phyloP scores from a whole-genome alignment of 2,888 invertebrate genomes.

The Oegoconia quadripuncta region DNA sequence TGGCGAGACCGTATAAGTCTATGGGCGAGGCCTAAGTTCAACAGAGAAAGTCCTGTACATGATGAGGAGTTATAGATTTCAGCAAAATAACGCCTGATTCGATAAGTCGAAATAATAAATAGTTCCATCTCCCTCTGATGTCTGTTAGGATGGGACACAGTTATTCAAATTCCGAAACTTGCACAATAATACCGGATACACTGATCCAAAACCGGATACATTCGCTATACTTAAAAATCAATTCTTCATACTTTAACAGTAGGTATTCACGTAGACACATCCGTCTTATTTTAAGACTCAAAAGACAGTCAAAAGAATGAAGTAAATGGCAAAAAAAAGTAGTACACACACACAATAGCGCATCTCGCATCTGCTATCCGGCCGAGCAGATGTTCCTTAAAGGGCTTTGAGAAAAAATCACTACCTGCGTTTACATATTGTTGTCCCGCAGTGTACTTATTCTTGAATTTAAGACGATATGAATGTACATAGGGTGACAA shows the following conservation, averaged over 20 bases:
- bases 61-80: too few relatives aligned
- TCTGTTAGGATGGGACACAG: too few relatives aligned
- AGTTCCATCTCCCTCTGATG: too few relatives aligned
- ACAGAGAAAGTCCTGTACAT: too few relatives aligned
- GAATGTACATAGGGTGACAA: background rate
- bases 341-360: constrained; percentile 3
- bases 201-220: constrained; percentile 45
- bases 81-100: too few relatives aligned
- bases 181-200: constrained; percentile 25
- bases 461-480: constrained; percentile 12
- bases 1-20: too few relatives aligned
- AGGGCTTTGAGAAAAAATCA: constrained; percentile 24
- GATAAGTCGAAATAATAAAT: too few relatives aligned
- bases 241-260: constrained; percentile 35
- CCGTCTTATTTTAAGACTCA: constrained; percentile 17
- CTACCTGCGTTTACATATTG: constrained; percentile 14
- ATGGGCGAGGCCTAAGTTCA: too few relatives aligned
- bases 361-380: constrained; percentile 24
- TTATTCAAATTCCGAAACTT: constrained; percentile 10
- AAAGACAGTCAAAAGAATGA: constrained; percentile 8
- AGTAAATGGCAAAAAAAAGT: constrained; percentile 12
- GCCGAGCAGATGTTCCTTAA: constrained; percentile 43
- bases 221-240: constrained; percentile 55
- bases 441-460: constrained; percentile 13
- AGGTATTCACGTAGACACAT: constrained; percentile 13